Conservation (phyloP, 2,888 invertebrate species). For the Agapostemon virescens region DNA sequence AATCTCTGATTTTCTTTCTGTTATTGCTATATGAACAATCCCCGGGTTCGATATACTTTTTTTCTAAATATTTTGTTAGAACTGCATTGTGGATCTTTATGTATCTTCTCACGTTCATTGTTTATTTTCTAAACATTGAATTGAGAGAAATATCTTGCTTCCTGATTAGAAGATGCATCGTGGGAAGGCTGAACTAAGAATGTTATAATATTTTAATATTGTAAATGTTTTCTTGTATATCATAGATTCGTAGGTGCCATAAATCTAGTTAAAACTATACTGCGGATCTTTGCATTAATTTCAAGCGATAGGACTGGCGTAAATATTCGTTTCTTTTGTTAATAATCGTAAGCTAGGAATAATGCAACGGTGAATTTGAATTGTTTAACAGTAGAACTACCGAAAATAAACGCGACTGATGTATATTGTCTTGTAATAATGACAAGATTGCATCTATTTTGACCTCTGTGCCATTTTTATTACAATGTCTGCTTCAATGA, state of each 20-base stretch:
- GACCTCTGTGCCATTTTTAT: no score
- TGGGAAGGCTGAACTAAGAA: neutral
- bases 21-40: neutral
- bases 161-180: neutral
- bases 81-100: neutral
- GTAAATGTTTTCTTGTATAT: neutral
- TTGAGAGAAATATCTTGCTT: neutral
- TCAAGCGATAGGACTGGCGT: neutral
- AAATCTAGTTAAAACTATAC: no score
- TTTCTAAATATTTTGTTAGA: neutral
- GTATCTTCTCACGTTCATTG: neutral
- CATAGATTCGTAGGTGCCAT: neutral
- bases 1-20: neutral
- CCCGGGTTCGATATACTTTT: neutral
- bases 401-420: no score
- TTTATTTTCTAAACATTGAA: neutral
- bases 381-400: no score
- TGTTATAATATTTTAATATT: neutral
- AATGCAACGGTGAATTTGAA: neutral
- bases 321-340: neutral
- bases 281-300: neutral
- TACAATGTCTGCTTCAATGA: no score
- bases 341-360: neutral
- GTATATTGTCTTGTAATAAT: no score
- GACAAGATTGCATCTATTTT: no score